Conservation (phyloP, 2,888 invertebrate genomes). For the Xestia c-nigrum region DNA sequence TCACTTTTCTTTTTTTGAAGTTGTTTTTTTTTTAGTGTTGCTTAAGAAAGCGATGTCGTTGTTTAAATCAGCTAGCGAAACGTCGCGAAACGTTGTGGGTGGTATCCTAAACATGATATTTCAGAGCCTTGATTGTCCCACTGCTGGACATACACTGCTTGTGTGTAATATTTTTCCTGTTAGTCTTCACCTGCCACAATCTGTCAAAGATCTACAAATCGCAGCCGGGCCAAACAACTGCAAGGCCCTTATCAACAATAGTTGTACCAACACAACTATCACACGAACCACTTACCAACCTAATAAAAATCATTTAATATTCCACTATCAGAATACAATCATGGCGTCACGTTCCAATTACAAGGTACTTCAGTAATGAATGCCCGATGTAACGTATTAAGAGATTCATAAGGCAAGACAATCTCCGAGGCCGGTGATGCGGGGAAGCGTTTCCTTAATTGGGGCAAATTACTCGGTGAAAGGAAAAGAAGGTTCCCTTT, state of each 20-base stretch:
- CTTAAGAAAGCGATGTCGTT: no score
- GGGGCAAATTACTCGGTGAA: conserved; percentile 82
- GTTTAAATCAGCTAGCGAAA: background rate
- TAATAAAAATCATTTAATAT: conserved; percentile 39
- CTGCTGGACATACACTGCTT: background rate
- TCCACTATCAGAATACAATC: conserved; percentile 50
- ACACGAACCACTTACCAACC: conserved; percentile 7
- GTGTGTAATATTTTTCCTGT: background rate
- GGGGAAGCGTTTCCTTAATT: conserved; percentile 83
- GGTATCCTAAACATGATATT: no score
- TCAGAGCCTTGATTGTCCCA: background rate
- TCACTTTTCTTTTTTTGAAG: no score
- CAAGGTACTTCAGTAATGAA: conserved; percentile 58
- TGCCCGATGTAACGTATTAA: conserved; percentile 61
- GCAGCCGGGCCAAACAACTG: no score
- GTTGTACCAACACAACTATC: background rate
- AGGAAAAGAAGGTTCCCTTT: conserved; percentile 71
- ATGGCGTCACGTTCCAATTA: conserved; percentile 54
- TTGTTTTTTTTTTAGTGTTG: no score
- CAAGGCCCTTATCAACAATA: background rate
- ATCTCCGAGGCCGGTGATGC: conserved; percentile 82
- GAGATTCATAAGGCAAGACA: conserved; percentile 70
- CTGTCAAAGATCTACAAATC: background rate
- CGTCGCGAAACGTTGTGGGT: background rate
- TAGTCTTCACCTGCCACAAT: background rate